A percentile compares a stretch with the other conserved stretches of the same genome.
These are phyloP conservation scores for Trachops cirrhosus DNA, from an alignment of 2,797 vertebrate species.

Conservation along the genomic window DNA sequence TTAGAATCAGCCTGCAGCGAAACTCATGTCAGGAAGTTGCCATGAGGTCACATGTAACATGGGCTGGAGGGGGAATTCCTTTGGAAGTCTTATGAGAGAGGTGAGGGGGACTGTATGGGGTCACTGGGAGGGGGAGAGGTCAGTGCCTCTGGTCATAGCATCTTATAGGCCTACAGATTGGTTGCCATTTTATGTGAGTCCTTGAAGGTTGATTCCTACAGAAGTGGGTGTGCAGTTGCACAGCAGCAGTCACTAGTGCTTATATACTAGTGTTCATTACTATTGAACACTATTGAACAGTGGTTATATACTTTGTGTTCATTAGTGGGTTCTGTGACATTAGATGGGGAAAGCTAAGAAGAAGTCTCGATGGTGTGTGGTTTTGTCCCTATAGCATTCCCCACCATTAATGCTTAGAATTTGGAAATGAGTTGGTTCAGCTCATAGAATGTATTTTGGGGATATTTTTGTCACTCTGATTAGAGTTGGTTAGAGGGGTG, in stretches of 20 bases:
- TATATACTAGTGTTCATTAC: conserved; percentile 8
- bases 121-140: neutral
- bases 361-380: neutral
- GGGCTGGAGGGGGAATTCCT: conserved; percentile 67
- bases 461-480: neutral
- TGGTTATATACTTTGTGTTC: conserved; percentile 28
- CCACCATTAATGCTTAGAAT: neutral
- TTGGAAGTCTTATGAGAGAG: conserved; percentile 64
- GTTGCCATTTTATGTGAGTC: conserved; percentile 18
- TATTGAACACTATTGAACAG: too few relatives aligned
- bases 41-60: conserved; percentile 75
- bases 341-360: neutral
- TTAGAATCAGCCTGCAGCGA: conserved; percentile 73
- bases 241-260: neutral
- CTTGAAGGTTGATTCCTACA: conserved; percentile 24
- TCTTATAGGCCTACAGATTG: conserved; percentile 9
- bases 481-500: neutral
- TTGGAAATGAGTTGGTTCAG: neutral
- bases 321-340: neutral
- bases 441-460: neutral
- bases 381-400: neutral
- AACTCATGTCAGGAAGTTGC: conserved; percentile 70
- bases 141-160: conserved; percentile 8
- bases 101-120: conserved; percentile 50
- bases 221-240: neutral